Evolutionary conservation across 2,797 vertebrate species (phyloP).

Genomic region (Enteromius fasciolatus): DNA sequence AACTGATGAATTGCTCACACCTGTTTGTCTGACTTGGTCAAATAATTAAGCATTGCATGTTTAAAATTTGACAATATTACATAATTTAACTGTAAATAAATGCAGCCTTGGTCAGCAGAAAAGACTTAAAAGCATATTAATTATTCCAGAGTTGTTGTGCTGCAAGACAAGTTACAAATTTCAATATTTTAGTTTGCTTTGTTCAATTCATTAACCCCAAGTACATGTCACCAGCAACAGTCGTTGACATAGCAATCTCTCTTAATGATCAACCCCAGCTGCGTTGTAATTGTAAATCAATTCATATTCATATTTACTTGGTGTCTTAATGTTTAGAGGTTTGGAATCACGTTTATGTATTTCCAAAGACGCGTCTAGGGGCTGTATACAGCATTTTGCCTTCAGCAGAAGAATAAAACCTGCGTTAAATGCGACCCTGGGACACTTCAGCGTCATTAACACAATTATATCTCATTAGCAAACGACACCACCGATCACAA

Average conservation of each 20-base stretch:
- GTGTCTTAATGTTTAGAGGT: background rate
- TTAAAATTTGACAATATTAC: background rate
- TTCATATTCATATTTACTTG: background rate
- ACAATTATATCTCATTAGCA: conserved; percentile 13
- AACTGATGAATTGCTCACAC: too few relatives aligned
- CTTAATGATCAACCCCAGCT: background rate
- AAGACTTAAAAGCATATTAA: background rate
- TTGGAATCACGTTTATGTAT: background rate
- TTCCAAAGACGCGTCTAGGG: background rate
- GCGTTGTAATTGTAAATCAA: background rate
- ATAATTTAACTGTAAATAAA: background rate
- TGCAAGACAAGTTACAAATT: background rate
- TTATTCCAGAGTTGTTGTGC: background rate
- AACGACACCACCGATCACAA: background rate
- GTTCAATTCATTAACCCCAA: background rate
- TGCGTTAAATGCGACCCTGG: background rate
- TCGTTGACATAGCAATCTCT: background rate
- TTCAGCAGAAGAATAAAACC: background rate
- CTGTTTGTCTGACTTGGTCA: too few relatives aligned
- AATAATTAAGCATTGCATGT: too few relatives aligned
- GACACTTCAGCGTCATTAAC: background rate
- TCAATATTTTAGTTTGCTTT: background rate
- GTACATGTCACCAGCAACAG: background rate
- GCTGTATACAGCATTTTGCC: background rate
- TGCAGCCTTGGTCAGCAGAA: background rate